A percentile compares a stretch with the other conserved stretches of the same genome.
phyloP scores from a whole-genome alignment of 1,140 invertebrate species.

The Camponotus floridanus region DNA sequence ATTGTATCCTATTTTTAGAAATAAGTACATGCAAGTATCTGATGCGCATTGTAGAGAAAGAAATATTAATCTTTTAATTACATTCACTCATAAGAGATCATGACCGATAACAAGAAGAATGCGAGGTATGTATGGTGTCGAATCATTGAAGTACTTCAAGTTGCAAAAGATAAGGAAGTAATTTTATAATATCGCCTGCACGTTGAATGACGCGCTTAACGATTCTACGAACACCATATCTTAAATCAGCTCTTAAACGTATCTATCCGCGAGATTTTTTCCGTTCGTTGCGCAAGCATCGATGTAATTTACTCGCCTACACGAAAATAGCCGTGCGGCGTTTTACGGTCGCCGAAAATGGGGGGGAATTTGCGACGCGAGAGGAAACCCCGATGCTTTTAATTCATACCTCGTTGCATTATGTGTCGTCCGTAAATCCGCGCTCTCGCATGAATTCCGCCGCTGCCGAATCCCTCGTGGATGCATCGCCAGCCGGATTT shows the following conservation, averaged over 20 bases:
- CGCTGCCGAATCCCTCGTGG: slow-evolving; percentile 13
- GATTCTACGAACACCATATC: slow-evolving; percentile 8
- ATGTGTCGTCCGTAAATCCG: slow-evolving; percentile 56
- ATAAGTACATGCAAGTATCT: neutral
- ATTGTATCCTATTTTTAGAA: slow-evolving; percentile 52
- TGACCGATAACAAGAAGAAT: neutral
- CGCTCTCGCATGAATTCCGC: neutral
- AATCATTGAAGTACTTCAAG: neutral
- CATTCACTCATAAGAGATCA: neutral
- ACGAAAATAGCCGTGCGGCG: slow-evolving; percentile 41
- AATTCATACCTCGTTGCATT: slow-evolving; percentile 59
- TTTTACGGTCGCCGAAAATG: slow-evolving; percentile 47
- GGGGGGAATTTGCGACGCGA: neutral
- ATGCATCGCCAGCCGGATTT: slow-evolving; percentile 46
- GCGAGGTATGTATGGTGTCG: neutral
- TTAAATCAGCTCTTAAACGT: slow-evolving; percentile 22
- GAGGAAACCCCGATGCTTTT: neutral
- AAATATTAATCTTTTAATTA: neutral
- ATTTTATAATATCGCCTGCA: neutral
- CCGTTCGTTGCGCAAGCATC: neutral
- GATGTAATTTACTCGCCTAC: slow-evolving; percentile 33
- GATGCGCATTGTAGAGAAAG: neutral
- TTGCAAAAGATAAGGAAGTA: slow-evolving; percentile 4
- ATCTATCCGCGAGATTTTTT: slow-evolving; percentile 18
- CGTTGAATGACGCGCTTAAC: neutral